Evolutionary conservation across 2,113 vertebrate species (phyloP), one percentile per base, ranked within the genome.

Genomic region (Mesoclemmys tuberculata): DNA sequence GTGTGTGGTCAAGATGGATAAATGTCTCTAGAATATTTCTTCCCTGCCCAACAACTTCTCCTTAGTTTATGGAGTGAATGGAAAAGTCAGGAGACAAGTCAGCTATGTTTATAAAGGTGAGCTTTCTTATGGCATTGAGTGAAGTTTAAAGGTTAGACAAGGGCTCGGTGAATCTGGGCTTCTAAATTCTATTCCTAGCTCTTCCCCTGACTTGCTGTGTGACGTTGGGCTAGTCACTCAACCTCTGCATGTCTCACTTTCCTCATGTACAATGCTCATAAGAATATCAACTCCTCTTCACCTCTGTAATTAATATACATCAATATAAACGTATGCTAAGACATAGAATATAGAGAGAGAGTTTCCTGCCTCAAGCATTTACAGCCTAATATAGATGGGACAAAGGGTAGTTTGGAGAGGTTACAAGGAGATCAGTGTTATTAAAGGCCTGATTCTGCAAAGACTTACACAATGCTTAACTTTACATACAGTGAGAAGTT

Each of bases 321-420:
- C 22, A 16, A 3, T 11, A 31, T 3, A 1, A 1, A 18, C 46
- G 21, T 6, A 8, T 0, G 10, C 1, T 6, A 44, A 82, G 12
- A 8, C 10, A 10, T 2, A 24, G 6, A 24, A 10, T 14, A 6
- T 3, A 5, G 79, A 82, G 84, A 52, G 16, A 35, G 61, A 64
- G 13, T 64, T 26, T 84, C 35, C 68, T 56, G 10, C 5, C 19
- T 74, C 41, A 74, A 74, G 9, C 41, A 74, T 41, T 26, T 74
- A 12, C 21, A 24, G 61, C 61, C 61, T 35, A 64, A 64, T 29
- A 74, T 35, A 41, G 38, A 22, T 41, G 38, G 41, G 38, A 41
- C 22, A 41, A 41, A 41, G 22, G 22, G 71, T 41, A 21, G 3
- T 74, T 38, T 74, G 68, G 68, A 74, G 68, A 41, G 21, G 38